Evolutionary conservation across 2,797 vertebrate genomes (phyloP).

Genomic region (Pantherophis vulpinus): DNA sequence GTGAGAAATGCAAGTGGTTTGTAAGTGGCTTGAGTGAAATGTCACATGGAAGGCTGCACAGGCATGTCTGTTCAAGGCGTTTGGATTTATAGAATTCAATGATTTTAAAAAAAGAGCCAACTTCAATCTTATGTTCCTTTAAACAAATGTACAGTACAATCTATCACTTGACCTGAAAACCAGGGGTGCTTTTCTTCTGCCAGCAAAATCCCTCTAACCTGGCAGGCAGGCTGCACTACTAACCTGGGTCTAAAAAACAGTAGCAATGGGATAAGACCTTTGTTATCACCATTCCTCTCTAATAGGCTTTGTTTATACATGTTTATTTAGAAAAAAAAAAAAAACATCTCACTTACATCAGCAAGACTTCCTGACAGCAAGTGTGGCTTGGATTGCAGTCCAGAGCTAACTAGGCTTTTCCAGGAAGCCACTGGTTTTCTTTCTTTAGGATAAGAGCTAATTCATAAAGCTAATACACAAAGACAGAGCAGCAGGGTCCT

Average conservation of each 20-base stretch:
- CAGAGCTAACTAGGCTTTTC: background rate
- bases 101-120: conserved; percentile 69
- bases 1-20: conserved; percentile 67
- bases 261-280: background rate
- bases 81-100: conserved; percentile 71
- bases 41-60: conserved; percentile 68
- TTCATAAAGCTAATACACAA: background rate
- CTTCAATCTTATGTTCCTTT: conserved; percentile 77
- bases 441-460: background rate
- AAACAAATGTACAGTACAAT: conserved; percentile 57
- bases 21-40: conserved; percentile 68
- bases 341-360: background rate
- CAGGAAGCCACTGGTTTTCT: background rate
- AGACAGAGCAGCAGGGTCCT: background rate
- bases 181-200: conserved; percentile 21
- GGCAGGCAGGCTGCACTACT: background rate
- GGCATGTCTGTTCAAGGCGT: conserved; percentile 69
- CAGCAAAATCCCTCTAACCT: conserved; percentile 12
- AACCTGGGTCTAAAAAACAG: conserved; percentile 1
- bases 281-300: background rate
- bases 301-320: background rate
- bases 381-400: background rate
- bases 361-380: background rate
- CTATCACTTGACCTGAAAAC: conserved; percentile 32
- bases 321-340: background rate